Evolutionary conservation across 2,888 invertebrate genomes (phyloP).

Genomic region (Dasysyrphus albostriatus): DNA sequence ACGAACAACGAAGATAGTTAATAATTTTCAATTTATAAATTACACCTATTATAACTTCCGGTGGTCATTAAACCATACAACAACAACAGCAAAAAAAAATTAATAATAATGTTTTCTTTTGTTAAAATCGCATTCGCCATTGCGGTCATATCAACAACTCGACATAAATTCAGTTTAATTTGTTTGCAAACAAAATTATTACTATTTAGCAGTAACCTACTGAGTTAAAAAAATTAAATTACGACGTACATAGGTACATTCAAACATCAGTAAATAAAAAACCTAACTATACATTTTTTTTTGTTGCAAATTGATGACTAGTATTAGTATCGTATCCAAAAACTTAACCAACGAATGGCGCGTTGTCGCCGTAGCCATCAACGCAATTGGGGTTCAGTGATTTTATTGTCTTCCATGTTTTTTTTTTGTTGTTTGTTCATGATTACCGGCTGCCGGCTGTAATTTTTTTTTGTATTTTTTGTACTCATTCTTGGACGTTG

Average conservation of each 20-base stretch:
- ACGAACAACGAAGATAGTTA: neutral
- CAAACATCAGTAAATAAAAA: neutral
- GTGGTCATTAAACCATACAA: constrained; percentile 44
- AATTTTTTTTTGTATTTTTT: constrained; percentile 1
- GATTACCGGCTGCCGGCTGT: constrained; percentile 30
- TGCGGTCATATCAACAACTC: constrained; percentile 12
- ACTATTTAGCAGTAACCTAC: constrained; percentile 17
- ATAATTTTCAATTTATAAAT: constrained; percentile 44
- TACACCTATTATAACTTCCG: constrained; percentile 53
- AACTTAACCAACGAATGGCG: neutral
- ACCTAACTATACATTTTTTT: neutral
- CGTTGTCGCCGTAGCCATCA: neutral
- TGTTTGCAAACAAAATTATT: constrained; percentile 28
- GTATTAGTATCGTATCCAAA: constrained; percentile 17
- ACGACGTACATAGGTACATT: neutral
- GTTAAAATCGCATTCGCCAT: constrained; percentile 23
- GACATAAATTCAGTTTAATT: constrained; percentile 34
- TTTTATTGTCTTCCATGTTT: constrained; percentile 32
- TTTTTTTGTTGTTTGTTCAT: neutral
- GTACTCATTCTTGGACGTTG: neutral
- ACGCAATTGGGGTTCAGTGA: constrained; percentile 28
- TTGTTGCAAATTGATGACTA: constrained; percentile 18
- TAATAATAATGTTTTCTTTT: constrained; percentile 17
- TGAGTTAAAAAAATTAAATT: constrained; percentile 2
- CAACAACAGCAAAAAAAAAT: neutral